Evolutionary conservation across 2,797 vertebrate species (phyloP), one percentile per base, ranked within the genome.

Genomic region (Lagocephalus sceleratus): DNA sequence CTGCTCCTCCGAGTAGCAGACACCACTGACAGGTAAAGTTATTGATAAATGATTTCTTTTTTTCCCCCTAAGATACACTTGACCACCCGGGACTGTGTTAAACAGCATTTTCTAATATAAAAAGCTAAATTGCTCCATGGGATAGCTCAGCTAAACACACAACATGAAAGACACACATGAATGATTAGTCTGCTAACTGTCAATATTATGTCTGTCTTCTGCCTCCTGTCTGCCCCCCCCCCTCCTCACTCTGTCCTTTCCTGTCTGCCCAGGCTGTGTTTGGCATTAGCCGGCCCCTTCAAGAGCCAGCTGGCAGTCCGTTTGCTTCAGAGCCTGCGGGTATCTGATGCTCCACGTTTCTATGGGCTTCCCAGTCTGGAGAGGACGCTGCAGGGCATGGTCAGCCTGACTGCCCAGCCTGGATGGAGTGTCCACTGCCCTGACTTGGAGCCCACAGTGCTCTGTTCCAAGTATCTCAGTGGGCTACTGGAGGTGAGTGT

Each of bases 301-400:
- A 87, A 91, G 83, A 95, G 94, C 5, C 94, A 95, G 76, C 85
- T 99, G 76, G 91, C 95, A 25, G 60, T 93, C 71, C 89, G 90
- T n/a, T 88, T 98, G 70, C 92, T 98, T 16, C 92, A 93, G 53
- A 94, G 92, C 82, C 90, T 99, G 65, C 85, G 93, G 41, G 85
- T 98, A 63, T 94, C 97, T 0, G 93, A 96, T 9, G 94, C 94
- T 1, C 96, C 95, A 0, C 92, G 90, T 60, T 99, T 98, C 87
- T 99, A 99, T 3, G 97, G 97, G 25, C 92, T 99, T 49, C 96
- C 97, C 44, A 95, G 93, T 49, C 86, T 99, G 53, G 94, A 95
- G 89, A 93, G 95, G 79, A 94, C 94, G 0, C 83, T 99, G 50
- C 87, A 83, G 76, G 94, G 92, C 63, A 94, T 98, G 93, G 93